Percentiles rank a stretch among this genome's conserved stretches.
Evolutionary conservation across 2,888 invertebrate species (phyloP).

Genomic region (Caenorhabditis parvicauda): DNA sequence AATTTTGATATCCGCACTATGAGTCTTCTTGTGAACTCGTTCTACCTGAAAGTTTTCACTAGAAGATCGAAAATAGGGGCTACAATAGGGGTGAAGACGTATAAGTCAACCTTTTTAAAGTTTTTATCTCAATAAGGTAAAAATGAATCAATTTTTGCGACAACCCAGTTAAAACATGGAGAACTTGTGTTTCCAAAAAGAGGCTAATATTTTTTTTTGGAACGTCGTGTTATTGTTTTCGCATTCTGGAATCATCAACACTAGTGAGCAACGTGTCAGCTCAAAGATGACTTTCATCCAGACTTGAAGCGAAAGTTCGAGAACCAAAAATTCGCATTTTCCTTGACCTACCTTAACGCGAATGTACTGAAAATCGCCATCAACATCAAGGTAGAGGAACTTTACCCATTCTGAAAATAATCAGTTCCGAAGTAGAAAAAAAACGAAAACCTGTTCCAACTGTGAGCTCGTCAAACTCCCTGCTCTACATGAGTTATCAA

Average conservation of each 20-base stretch:
- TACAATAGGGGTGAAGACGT: not conserved
- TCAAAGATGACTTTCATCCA: too few species aligned
- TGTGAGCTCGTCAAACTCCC: constrained; percentile 50
- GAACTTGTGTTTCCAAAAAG: too few species aligned
- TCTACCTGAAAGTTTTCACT: constrained; percentile 16
- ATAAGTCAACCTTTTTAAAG: too few species aligned
- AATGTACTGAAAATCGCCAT: constrained; percentile 24
- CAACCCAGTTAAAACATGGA: too few species aligned
- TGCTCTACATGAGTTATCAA: constrained; percentile 44
- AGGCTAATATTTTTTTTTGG: too few species aligned
- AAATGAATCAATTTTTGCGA: too few species aligned
- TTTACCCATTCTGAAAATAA: constrained; percentile 52
- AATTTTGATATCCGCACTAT: constrained; percentile 25
- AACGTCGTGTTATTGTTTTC: too few species aligned
- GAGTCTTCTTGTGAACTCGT: constrained; percentile 12
- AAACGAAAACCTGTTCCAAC: constrained; percentile 42
- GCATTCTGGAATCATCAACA: too few species aligned
- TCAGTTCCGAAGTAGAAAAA: too few species aligned
- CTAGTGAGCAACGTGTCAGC: too few species aligned
- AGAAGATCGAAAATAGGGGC: not conserved
- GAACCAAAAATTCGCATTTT: not conserved
- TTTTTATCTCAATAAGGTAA: too few species aligned
- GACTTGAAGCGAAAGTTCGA: too few species aligned
- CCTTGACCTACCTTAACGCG: constrained; percentile 15
- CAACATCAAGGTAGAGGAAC: constrained; percentile 25